Conservation (phyloP, 2,113 vertebrate species). For the Salvelinus fontinalis region DNA sequence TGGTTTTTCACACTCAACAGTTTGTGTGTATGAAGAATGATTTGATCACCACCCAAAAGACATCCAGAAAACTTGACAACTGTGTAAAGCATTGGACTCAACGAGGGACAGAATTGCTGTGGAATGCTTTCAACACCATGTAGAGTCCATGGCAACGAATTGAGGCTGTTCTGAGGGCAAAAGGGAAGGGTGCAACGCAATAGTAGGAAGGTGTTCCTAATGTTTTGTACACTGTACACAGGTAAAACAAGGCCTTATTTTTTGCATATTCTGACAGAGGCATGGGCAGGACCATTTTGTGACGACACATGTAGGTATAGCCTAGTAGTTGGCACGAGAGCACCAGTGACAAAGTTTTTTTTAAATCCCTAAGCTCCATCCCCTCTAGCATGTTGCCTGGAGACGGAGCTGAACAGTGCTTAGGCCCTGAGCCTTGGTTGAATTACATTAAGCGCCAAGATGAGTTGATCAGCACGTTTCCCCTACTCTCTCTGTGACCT, state of each 20-base stretch:
- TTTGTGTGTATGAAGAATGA: too few species aligned
- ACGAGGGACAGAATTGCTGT: too few species aligned
- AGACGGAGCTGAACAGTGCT: constrained; percentile 21
- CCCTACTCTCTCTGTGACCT: background rate
- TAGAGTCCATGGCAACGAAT: too few species aligned
- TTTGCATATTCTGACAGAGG: background rate
- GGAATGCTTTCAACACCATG: too few species aligned
- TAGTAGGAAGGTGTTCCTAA: background rate
- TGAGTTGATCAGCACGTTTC: constrained; percentile 38
- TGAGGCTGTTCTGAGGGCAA: too few species aligned
- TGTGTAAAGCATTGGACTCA: too few species aligned
- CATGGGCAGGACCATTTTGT: background rate
- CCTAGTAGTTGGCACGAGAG: constrained; percentile 26
- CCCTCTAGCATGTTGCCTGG: constrained; percentile 22
- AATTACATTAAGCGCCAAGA: constrained; percentile 44
- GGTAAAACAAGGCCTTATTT: background rate
- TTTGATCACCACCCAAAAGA: too few species aligned
- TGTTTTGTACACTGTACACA: background rate
- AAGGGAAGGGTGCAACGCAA: too few species aligned
- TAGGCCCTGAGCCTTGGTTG: constrained; percentile 45
- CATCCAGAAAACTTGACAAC: too few species aligned
- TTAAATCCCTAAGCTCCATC: background rate
- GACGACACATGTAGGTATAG: background rate
- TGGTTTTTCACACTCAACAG: too few species aligned
- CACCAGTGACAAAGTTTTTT: constrained; percentile 23